Evolutionary conservation across 1,140 invertebrate genomes (phyloP), one percentile per base, ranked within the genome.

Genomic region (Charaxes varanes): DNA sequence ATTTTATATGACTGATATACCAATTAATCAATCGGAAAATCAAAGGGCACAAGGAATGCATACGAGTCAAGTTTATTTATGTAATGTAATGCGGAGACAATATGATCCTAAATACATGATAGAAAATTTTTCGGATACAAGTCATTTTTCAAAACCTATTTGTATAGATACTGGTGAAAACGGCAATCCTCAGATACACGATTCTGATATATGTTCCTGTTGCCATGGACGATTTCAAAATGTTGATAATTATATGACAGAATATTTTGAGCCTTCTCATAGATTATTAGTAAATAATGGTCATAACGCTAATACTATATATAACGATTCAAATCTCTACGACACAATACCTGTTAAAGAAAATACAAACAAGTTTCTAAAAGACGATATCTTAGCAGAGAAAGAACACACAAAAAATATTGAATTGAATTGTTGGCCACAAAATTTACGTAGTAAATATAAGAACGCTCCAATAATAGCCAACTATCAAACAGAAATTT

Each of bases 321-420:
- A 62, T 44, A 68, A 78, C 33, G 63, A 80, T 31, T 62, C 71
- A 1, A 67, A 57, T 41, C 36, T 68, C 3, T 76, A 78, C 21
- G 78, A 82, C 41, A 30, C 78, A 17, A 38, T 67, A 12, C 78
- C 78, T 7, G 78, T 82, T 1, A 79, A 65, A 43, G 74, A 79
- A 44, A 64, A 58, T 21, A 28, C 54, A 4, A 17, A 36, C 11
- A 68, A 62, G 40, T 22, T 17, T 7, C 41, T 43, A 33, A 57
- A 47, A 23, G 49, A 32, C 22, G 38, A 1, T 31, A 46, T 12
- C 22, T 12, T 21, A 14, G 13, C 19, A 52, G 44, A 28, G 60
- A 43, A 35, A 42, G 28, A 34, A 40, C 28, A 21, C 14, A 56
- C 52, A 44, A 41, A 12, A 10, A 8, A 23, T 10, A 24, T 57